Evolutionary conservation across 2,797 vertebrate genomes (phyloP).

Genomic region (Acridotheres tristis): DNA sequence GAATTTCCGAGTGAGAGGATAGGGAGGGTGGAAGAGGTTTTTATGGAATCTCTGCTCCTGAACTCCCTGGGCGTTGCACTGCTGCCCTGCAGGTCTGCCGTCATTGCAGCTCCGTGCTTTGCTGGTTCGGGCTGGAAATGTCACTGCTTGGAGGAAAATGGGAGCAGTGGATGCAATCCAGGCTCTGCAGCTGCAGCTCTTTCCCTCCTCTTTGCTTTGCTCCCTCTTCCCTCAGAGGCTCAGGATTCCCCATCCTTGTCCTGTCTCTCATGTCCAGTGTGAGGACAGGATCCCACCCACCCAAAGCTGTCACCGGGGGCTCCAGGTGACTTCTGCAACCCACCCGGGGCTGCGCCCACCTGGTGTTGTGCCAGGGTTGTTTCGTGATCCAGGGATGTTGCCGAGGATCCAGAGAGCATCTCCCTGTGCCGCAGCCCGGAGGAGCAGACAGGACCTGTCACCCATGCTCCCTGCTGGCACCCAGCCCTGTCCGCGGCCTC

Average conservation of each 20-base stretch:
- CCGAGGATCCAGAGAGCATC: rapidly evolving
- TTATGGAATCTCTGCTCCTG: neutral
- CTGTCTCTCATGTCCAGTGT: rapidly evolving
- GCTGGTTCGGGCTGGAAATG: neutral
- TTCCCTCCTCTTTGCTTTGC: neutral
- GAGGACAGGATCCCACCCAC: neutral
- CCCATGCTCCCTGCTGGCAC: neutral
- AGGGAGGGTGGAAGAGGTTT: neutral
- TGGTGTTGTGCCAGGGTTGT: rapidly evolving
- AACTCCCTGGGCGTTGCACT: rapidly evolving
- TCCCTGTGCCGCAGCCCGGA: neutral
- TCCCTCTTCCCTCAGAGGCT: neutral
- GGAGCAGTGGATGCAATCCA: neutral
- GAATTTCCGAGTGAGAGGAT: neutral
- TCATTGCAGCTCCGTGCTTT: neutral
- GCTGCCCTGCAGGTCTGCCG: rapidly evolving
- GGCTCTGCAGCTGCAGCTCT: neutral
- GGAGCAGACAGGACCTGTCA: neutral
- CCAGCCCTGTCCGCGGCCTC: neutral
- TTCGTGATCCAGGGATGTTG: rapidly evolving
- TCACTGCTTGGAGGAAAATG: neutral
- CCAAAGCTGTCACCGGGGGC: rapidly evolving
- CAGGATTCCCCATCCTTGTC: neutral
- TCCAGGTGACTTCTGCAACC: neutral
- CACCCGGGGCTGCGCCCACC: rapidly evolving